phyloP scores from a whole-genome alignment of 2,113 vertebrate genomes.

The Mandrillus leucophaeus region DNA sequence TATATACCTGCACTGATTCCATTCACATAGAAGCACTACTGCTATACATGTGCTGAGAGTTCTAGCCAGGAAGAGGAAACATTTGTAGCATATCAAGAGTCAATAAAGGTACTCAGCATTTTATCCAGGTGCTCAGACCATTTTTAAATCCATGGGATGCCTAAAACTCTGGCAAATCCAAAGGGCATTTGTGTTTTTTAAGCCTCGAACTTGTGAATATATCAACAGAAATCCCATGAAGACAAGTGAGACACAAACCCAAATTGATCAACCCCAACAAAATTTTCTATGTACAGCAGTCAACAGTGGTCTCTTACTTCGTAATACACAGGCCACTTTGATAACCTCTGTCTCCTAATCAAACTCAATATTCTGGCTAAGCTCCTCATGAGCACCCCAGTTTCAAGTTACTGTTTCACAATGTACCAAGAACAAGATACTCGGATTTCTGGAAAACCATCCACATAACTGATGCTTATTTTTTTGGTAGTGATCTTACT shows the following conservation, averaged over 20 bases:
- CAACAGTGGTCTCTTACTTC: background rate
- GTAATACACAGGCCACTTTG: background rate
- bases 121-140: background rate
- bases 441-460: conserved; percentile 15
- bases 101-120: background rate
- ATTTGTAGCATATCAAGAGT: background rate
- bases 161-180: background rate
- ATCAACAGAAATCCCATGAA: background rate
- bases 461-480: background rate
- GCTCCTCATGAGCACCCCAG: background rate
- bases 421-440: background rate
- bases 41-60: background rate
- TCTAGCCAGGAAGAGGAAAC: background rate
- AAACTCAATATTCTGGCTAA: background rate
- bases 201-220: background rate
- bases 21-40: background rate
- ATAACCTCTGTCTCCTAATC: background rate
- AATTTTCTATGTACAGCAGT: background rate
- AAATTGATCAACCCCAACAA: background rate
- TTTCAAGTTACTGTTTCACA: background rate
- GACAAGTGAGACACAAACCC: background rate
- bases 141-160: background rate
- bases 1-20: background rate
- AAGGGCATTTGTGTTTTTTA: background rate
- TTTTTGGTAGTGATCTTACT: background rate